Conservation (phyloP, 2,113 vertebrate species). For the Formicarius rufipectus region DNA sequence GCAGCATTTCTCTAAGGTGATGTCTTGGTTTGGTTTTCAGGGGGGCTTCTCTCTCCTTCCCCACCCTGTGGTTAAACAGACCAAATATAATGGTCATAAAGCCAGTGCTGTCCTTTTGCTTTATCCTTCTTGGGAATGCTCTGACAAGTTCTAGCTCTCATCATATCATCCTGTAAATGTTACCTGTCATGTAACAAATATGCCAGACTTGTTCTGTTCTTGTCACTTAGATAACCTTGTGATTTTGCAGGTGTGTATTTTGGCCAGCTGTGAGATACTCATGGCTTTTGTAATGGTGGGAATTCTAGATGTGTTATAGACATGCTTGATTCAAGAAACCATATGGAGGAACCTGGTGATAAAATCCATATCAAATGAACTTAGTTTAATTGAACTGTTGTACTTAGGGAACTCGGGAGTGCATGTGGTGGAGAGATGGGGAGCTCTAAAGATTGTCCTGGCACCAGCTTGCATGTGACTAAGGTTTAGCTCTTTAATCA, state of each 20-base stretch:
- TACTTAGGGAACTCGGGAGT: not conserved
- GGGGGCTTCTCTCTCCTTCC: not conserved
- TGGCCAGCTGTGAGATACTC: not conserved
- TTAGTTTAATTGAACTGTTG: not conserved
- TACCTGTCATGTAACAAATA: not conserved
- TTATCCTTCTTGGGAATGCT: not conserved
- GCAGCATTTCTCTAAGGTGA: not conserved
- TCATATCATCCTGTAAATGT: not conserved
- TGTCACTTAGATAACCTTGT: not conserved
- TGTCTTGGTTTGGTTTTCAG: not conserved
- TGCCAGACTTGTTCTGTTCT: not conserved
- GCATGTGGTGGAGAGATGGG: not conserved
- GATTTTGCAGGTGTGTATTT: conserved; percentile 9
- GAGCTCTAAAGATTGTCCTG: not conserved
- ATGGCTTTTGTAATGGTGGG: not conserved
- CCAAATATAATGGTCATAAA: not conserved
- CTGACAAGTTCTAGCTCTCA: not conserved
- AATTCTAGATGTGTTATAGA: not conserved
- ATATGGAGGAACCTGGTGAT: not conserved
- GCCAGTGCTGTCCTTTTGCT: not conserved
- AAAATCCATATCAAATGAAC: not conserved
- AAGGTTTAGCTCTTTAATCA: not conserved
- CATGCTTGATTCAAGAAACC: not conserved
- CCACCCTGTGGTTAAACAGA: not conserved
- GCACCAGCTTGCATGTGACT: not conserved